Base-by-base conservation (phyloP, 2,113 vertebrate species). In the Empidonax traillii region DNA sequence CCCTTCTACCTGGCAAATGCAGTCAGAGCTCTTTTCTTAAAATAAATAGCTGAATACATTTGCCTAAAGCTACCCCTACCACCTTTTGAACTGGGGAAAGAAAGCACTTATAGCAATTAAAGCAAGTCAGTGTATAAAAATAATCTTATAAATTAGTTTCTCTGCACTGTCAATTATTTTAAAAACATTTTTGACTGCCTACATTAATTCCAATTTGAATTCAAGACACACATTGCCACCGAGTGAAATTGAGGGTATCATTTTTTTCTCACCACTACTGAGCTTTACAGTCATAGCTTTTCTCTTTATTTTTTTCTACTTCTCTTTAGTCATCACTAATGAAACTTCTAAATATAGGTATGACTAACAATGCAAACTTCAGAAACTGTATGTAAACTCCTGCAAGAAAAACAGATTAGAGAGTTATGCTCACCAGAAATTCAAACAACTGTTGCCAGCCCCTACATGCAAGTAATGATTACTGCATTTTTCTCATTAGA, bases 261-360 rank as follows among this genome's bases (percentile, higher is more conserved):
- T 52, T 89, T 94, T 96, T 97, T 94, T 83, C 84, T 62, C 89
- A 61, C 67, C 77, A 67, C 84, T 90, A 63, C 46, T 41, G 87
- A 86, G 53, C 52, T 92, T 91, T 90, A 68, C 51, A 87, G 77
- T 68, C 47, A 53, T 94, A 78, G 90, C 21, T 89, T 96, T 86
- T 73, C n/a, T 69, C 90, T 93, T 73, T 85, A 66, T 58, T 71
- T 81, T 90, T 90, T 95, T 63, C 77, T 92, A n/a, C 89, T 92
- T 92, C 33, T 89, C 78, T 92, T 95, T 96, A 97, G 66, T 95
- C 96, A 95, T 94, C 25, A 82, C 39, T 97, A 96, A 97, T 96
- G 95, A 91, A 97, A 95, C 81, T 90, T 96, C 97, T 97, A 98
- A 98, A 98, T 97, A 98, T 97, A 98, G 94, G 94, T 88, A 96